Base-by-base conservation (phyloP, 2,113 vertebrate genomes). In the Uria aalge region DNA sequence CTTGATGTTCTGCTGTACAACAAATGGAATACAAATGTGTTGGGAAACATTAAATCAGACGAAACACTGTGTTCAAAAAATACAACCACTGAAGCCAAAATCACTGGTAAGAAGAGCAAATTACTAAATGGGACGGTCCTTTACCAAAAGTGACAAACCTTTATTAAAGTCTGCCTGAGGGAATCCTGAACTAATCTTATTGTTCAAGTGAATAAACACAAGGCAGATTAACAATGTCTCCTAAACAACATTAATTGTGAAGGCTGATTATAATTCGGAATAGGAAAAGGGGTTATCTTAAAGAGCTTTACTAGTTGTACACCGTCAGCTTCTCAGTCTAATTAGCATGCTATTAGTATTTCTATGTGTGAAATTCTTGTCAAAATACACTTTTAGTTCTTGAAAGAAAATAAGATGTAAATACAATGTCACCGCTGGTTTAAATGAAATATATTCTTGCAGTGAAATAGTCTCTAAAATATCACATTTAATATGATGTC, bases 341-440 rank as follows among this genome's bases (percentile, higher is more conserved):
- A 94, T 94, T 92, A 94, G 73, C 30, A 72, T 52, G 64, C 36
- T 57, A 60, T 94, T 93, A 90, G 63, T 81, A 88, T 22, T 57
- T 43, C 47, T 74, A 6, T 26, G 66, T 53, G 71, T 72, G 85
- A 92, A 71, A 74, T 45, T 80, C 74, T 62, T 88, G 95, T 95
- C 88, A 95, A 96, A 93, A 87, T 84, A 94, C 40, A 38, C 48
- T 67, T 80, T 40, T 9, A 20, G n/a, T 19, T 90, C 66, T 88
- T 95, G 67, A 89, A 92, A 93, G 71, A 92, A 91, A 94, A 32
- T 36, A 88, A 26, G n/a, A 77, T 3, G 0, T 66, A 97, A 92
- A 86, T 69, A 83, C 55, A 76, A 36, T 64, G 56, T 88, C 90
- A 94, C 38, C 7, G 5, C 38, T 59, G 21, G 41, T 82, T 80